Conservation (phyloP, 2,888 invertebrate species). For the Flexamia atlantica region DNA sequence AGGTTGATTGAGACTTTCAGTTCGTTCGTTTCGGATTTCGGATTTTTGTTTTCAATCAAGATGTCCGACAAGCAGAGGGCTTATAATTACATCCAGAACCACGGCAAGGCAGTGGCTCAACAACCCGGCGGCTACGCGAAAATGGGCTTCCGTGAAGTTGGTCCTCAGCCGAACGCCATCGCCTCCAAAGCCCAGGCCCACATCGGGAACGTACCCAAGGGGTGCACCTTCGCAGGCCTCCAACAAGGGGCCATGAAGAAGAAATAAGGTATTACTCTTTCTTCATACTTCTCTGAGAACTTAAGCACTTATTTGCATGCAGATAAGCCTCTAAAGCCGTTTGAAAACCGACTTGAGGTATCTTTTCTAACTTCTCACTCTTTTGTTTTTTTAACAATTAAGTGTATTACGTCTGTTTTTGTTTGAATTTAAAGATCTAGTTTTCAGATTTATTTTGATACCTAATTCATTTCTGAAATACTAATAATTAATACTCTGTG, state of each 20-base stretch:
- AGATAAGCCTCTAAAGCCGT: too few relatives aligned
- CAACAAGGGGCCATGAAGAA: constrained; percentile 30
- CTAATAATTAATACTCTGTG: too few relatives aligned
- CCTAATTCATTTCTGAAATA: too few relatives aligned
- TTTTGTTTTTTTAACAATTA: too few relatives aligned
- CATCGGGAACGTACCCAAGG: constrained; percentile 6
- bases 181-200: constrained; percentile 13
- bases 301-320: too few relatives aligned
- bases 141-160: neutral
- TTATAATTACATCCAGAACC: neutral
- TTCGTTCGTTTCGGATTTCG: neutral
- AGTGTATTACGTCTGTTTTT: too few relatives aligned
- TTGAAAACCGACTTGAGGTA: too few relatives aligned
- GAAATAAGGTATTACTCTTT: constrained; percentile 23
- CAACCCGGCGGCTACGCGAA: neutral
- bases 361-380: too few relatives aligned
- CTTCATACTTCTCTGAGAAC: too few relatives aligned
- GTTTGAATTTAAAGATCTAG: too few relatives aligned
- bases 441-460: too few relatives aligned
- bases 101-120: neutral
- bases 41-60: neutral
- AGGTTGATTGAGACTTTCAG: too few relatives aligned
- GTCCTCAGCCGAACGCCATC: neutral
- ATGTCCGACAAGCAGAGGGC: neutral
- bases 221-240: neutral